Base-by-base conservation (phyloP, 2,113 vertebrate genomes). In the Sialia sialis region DNA sequence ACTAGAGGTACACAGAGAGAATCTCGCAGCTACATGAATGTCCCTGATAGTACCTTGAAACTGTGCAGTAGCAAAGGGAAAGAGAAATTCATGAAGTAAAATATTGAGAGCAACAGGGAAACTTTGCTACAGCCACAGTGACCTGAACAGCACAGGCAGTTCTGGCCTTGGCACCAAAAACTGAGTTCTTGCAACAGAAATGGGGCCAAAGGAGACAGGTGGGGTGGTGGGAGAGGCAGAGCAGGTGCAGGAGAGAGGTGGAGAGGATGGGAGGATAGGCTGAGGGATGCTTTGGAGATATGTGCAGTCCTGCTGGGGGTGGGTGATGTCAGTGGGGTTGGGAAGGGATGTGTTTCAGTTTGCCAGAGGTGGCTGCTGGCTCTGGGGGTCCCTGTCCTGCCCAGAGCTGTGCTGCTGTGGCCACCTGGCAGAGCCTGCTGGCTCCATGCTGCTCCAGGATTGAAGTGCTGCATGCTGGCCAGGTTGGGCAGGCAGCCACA, bases 241-340 rank as follows among this genome's bases (percentile, higher is more conserved):
- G 5, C 8, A 66, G 66, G 41, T 3, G 0, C 13, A 51, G 0
- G 0, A 11, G 55, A 62, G 26, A 52, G 11, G 11, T 32, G 48
- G 72, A 49, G 38, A 10, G 30, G 41, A 3, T 29, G 49, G 29
- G 41, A 52, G 27, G 36, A 17, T 10, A 13, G 41, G 26, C 22
- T 66, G 27, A 34, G 41, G n/a, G 55, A 13, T 69, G n/a, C 0
- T 16, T 14, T 64, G 59, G 32, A 48, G 32, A 16, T 15, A n/a
- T 34, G 22, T 34, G 46, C 49, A 46, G 46, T 8, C 17, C 39
- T 68, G 49, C 39, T 0, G 0, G 10, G 1, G 30, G 49, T n/a
- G 66, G 70, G 32, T 10, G 16, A 5, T 10, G 56, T n/a, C 38
- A 63, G 32, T 68, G 73, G 38, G 48, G 39, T 12, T 0, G 1